Evolutionary conservation across 2,888 invertebrate species (phyloP).

Genomic region (Drosophila kanekoi): DNA sequence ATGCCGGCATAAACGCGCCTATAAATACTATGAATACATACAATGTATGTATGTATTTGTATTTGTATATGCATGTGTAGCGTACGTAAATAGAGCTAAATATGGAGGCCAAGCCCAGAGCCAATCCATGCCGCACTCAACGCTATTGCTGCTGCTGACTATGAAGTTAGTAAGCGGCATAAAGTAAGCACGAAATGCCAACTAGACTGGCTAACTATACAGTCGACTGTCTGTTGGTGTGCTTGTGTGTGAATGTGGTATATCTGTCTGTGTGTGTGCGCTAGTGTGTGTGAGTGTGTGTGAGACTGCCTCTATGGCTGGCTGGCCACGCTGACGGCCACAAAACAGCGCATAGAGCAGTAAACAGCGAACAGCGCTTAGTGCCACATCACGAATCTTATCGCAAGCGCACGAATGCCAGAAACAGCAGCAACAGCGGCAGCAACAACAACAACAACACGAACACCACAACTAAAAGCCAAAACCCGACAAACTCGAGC

Average conservation of each 20-base stretch:
- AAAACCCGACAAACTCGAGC: conserved; percentile 57
- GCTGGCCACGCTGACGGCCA: conserved; percentile 79
- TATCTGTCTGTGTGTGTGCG: conserved; percentile 14
- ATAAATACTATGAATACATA: conserved; percentile 45
- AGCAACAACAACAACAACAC: conserved; percentile 8
- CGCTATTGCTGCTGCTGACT: conserved; percentile 40
- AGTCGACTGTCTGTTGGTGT: conserved; percentile 37
- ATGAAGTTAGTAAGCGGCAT: conserved; percentile 79
- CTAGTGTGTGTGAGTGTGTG: conserved; percentile 31
- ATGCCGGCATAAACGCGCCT: conserved; percentile 57
- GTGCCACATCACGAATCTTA: conserved; percentile 80
- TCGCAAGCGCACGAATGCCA: conserved; percentile 72
- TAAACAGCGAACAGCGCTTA: conserved; percentile 81
- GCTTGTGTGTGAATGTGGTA: conserved; percentile 22
- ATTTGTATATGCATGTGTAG: conserved; percentile 5
- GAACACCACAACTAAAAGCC: conserved; percentile 25
- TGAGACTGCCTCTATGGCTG: conserved; percentile 73
- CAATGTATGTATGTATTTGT: conserved; percentile 1
- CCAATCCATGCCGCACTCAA: conserved; percentile 32
- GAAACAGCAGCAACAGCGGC: conserved; percentile 44
- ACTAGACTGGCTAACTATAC: conserved; percentile 72
- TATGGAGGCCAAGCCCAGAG: conserved; percentile 57
- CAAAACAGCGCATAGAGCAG: conserved; percentile 77
- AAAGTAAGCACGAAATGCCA: conserved; percentile 79
- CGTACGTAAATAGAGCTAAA: conserved; percentile 44